phyloP scores from a whole-genome alignment of 2,888 invertebrate species.

The Elmis aenea region DNA sequence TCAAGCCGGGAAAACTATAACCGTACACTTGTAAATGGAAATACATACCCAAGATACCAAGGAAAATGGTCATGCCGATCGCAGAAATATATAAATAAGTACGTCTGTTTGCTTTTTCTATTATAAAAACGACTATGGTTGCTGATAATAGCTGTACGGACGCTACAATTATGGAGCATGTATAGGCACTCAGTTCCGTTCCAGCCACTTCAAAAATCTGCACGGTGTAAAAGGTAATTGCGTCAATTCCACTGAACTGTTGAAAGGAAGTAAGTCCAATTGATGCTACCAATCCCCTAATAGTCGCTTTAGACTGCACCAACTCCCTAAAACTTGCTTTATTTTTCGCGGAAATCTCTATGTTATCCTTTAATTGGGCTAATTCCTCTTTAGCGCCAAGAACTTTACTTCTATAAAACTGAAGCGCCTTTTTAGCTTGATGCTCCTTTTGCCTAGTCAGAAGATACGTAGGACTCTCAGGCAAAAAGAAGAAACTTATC shows the following conservation, averaged over 20 bases:
- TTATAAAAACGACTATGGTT: constrained; percentile 58
- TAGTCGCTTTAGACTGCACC: constrained; percentile 55
- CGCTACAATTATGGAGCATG: constrained; percentile 73
- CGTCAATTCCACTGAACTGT: constrained; percentile 73
- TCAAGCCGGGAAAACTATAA: constrained; percentile 13
- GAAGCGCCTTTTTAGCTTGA: constrained; percentile 58
- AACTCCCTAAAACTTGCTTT: constrained; percentile 54
- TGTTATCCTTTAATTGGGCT: constrained; percentile 56
- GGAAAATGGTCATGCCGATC: constrained; percentile 8
- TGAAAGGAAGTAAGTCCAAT: constrained; percentile 76
- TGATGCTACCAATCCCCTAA: constrained; percentile 65
- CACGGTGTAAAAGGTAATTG: constrained; percentile 71
- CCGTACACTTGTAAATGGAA: constrained; percentile 5
- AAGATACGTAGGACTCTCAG: constrained; percentile 69
- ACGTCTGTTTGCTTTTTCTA: constrained; percentile 73
- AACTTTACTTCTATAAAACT: constrained; percentile 61
- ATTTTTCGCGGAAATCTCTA: constrained; percentile 52
- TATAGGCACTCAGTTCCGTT: constrained; percentile 54
- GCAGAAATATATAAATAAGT: constrained; percentile 37
- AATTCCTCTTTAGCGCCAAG: constrained; percentile 59
- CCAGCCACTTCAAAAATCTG: constrained; percentile 67
- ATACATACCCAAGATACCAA: constrained; percentile 6
- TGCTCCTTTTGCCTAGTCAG: constrained; percentile 51
- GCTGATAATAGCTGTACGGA: constrained; percentile 70
- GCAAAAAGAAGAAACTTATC: constrained; percentile 60